Evolutionary conservation across 2,888 invertebrate species (phyloP).

Genomic region (Drepana falcataria): DNA sequence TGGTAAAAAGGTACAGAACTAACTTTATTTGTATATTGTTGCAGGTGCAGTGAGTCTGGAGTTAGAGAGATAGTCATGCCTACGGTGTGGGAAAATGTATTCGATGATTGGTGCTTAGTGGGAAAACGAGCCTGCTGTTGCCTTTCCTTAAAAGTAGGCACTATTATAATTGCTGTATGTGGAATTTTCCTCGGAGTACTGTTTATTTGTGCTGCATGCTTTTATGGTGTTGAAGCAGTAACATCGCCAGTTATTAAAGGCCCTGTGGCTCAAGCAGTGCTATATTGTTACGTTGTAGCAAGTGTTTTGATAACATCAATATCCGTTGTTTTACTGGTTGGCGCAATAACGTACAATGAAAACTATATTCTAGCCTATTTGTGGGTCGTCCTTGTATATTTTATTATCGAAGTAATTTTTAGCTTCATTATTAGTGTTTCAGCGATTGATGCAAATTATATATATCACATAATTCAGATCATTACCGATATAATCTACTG

Average conservation of each 20-base stretch:
- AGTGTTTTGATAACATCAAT: constrained; percentile 35
- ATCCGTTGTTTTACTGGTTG: constrained; percentile 35
- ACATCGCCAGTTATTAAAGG: constrained; percentile 21
- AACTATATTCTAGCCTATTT: constrained; percentile 39
- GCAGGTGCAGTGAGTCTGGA: neutral
- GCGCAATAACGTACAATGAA: constrained; percentile 40
- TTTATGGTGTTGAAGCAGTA: constrained; percentile 18
- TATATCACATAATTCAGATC: constrained; percentile 13
- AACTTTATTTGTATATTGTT: neutral
- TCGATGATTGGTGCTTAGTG: constrained; percentile 27
- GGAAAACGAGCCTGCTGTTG: constrained; percentile 35
- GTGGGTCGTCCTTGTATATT: constrained; percentile 37
- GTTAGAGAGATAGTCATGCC: neutral
- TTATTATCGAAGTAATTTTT: constrained; percentile 30
- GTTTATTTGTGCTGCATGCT: constrained; percentile 18
- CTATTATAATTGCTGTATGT: constrained; percentile 33
- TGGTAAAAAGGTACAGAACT: no score
- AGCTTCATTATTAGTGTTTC: constrained; percentile 18
- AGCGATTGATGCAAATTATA: constrained; percentile 10
- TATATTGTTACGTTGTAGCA: constrained; percentile 32
- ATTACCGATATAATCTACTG: constrained; percentile 30
- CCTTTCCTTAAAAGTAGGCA: constrained; percentile 36
- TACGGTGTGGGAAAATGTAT: constrained; percentile 10
- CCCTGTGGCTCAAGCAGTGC: constrained; percentile 16
- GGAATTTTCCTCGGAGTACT: constrained; percentile 33